Base-by-base conservation (phyloP, 2,113 vertebrate genomes). In the Corynorhinus townsendii region DNA sequence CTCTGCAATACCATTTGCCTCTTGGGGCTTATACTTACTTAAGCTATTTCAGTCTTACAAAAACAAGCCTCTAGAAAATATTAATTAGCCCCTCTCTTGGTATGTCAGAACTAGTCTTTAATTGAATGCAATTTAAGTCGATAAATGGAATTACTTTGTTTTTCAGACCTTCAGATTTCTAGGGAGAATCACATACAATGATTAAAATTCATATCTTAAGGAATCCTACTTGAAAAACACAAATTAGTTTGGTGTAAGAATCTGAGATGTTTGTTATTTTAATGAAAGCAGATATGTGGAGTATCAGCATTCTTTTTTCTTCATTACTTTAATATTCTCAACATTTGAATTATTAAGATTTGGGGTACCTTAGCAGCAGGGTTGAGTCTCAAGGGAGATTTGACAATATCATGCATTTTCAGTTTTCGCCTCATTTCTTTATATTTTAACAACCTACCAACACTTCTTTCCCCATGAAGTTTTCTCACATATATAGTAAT, bases 371-470 rank as follows among this genome's bases (percentile, higher is more conserved):
- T 56, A 82, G 88, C 72, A 85, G 19, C 76, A 11, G 38, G 28
- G 62, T 28, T 94, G 81, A 38, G 2, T 80, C 77, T 95, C 68
- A 75, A 79, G 54, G 79, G 72, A 93, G 38, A 91, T 15, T 84
- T 89, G 52, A 96, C 28, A 87, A 94, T 85, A 73, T 81, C 30
- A n/a, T 17, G 64, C 28, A 89, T 91, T 86, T 86, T 97, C 11
- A 16, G 26, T 68, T 96, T 95, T 59, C 19, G 56, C 64, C 43
- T 59, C 92, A 87, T 68, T 97, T 83, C 56, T 82, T 95, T 90
- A 26, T 83, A 75, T 92, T 93, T 96, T 95, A 97, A 89, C 95
- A 89, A 92, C 20, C 20, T 49, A 52, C 68, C 40, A 92, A 43
- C 52, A 56, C 5, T 30, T 83, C 73, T 92, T 73, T 75, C 77